Percentiles rank a stretch among this genome's conserved stretches.
Conservation (phyloP, 1,140 invertebrate genomes). For the Cotesia glomerata region DNA sequence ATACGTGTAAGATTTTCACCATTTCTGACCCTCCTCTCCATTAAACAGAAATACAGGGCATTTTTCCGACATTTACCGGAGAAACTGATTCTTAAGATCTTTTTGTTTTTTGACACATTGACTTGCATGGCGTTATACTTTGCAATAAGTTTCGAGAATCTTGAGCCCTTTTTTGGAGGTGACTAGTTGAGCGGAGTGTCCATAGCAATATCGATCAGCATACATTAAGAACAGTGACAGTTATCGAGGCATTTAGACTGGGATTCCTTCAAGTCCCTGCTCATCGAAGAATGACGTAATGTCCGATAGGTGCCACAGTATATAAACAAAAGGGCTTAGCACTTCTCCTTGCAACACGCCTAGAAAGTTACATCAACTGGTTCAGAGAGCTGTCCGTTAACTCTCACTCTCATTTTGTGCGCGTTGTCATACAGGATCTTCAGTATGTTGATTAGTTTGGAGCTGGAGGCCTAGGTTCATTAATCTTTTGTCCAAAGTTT, state of each 20-base stretch:
- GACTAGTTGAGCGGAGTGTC: constrained; percentile 10
- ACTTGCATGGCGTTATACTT: constrained; percentile 16
- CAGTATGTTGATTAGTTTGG: not conserved
- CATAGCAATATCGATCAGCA: constrained; percentile 31
- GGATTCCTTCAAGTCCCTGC: not conserved
- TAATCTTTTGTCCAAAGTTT: not conserved
- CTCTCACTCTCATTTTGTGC: not conserved
- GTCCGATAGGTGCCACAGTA: not conserved
- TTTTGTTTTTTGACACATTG: constrained; percentile 31
- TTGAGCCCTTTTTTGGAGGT: constrained; percentile 23
- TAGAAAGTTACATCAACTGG: not conserved
- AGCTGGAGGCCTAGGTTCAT: not conserved
- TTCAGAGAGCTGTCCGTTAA: not conserved
- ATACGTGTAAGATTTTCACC: constrained; percentile 26
- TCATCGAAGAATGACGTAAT: not conserved
- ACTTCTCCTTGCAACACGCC: not conserved
- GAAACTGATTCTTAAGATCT: constrained; percentile 28
- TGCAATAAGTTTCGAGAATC: constrained; percentile 20
- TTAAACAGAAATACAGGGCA: constrained; percentile 14
- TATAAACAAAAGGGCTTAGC: constrained; percentile 2
- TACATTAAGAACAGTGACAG: constrained; percentile 29
- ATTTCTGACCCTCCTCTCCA: constrained; percentile 9
- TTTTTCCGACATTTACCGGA: constrained; percentile 16
- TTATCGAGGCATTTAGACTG: not conserved
- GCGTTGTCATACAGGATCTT: not conserved